phyloP scores from a whole-genome alignment of 2,888 invertebrate genomes.

The Dynastes maya region DNA sequence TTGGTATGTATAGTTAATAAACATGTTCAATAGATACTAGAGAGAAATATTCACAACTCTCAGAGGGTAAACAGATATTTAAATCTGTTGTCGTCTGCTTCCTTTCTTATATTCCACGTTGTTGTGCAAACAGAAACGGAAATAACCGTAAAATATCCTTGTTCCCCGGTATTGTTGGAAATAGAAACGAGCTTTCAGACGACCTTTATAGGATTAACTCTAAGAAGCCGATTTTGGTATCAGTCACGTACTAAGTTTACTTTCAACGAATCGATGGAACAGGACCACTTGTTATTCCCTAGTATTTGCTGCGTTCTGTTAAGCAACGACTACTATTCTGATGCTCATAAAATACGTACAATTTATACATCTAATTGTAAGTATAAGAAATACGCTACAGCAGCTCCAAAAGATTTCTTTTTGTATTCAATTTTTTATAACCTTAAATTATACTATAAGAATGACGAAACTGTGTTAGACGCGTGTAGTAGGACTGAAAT shows the following conservation, averaged over 20 bases:
- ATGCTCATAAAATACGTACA: too few relatives aligned
- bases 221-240: slow-evolving; percentile 32
- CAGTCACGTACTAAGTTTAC: slow-evolving; percentile 40
- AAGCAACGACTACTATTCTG: too few relatives aligned
- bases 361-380: too few relatives aligned
- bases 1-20: too few relatives aligned
- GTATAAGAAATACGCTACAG: too few relatives aligned
- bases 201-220: slow-evolving; percentile 35
- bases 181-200: slow-evolving; percentile 26
- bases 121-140: slow-evolving; percentile 42
- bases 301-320: neutral
- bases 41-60: neutral
- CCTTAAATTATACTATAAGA: too few relatives aligned
- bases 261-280: slow-evolving; percentile 19
- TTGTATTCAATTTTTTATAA: too few relatives aligned
- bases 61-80: neutral
- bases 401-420: too few relatives aligned
- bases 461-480: too few relatives aligned
- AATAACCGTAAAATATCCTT: slow-evolving; percentile 32
- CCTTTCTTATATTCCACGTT: slow-evolving; percentile 8
- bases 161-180: slow-evolving; percentile 3
- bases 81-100: neutral
- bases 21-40: neutral
- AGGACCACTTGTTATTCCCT: slow-evolving; percentile 38
- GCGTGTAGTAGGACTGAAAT: too few relatives aligned